Evolutionary conservation across 1,140 invertebrate species (phyloP), one percentile per base, ranked within the genome.

Genomic region (Orius insidiosus): DNA sequence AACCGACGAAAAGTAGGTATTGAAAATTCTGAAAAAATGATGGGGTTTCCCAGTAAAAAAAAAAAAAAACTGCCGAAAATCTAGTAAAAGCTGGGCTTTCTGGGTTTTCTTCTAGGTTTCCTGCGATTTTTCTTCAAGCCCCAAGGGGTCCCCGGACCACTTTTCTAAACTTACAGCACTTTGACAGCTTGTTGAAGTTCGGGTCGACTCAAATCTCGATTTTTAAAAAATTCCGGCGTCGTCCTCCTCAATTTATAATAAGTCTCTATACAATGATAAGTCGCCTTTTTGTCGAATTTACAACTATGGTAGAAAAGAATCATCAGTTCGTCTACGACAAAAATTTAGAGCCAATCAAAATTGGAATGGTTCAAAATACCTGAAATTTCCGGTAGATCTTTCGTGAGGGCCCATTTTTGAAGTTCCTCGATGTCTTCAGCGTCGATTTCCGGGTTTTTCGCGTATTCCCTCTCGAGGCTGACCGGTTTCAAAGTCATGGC

Each of bases 271-370:
- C 71, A 70, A 19, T 55, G 58, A 57, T 79, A 78, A 0, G 76
- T 67, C 30, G 64, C 54, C 53, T 78, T 74, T 51, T 71, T 64
- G 45, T 68, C 67, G 49, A 66, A 70, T 48, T 72, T 68, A 60
- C 75, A 78, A 54, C 74, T 72, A 54, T 77, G 69, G 42, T 75
- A 63, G 54, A 77, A 78, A 37, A 74, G 53, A 38, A 71, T 65
- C 0, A 74, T 56, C 51, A 75, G 70, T n/a, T 68, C 60, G 58
- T 77, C 74, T 55, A 45, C 1, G 51, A 53, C n/a, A 13, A 45
- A 40, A 35, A 45, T 37, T 8, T 18, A 24, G n/a, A n/a, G n/a
- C n/a, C n/a, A n/a, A n/a, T n/a, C n/a, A n/a, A n/a, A 32, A 37
- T 36, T 16, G 2, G 34, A 19, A n/a, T n/a, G n/a, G n/a, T n/a